Percentiles rank a stretch among this genome's conserved stretches.
phyloP scores from a whole-genome alignment of 2,888 invertebrate species.

The Ochropleura leucogaster region DNA sequence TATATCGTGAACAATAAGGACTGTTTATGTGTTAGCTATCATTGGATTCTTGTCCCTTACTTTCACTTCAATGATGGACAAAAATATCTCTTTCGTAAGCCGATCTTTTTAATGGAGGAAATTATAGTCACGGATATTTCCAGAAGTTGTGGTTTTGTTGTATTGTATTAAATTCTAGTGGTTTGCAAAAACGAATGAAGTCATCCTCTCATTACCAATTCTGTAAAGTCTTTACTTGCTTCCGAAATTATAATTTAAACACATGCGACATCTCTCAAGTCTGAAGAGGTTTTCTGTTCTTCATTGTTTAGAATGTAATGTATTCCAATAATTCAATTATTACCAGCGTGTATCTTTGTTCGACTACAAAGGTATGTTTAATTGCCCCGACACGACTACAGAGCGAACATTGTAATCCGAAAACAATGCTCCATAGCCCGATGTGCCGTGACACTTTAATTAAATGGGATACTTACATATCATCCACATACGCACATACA shows the following conservation, averaged over 20 bases:
- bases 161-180: not conserved
- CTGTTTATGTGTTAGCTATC: slow-evolving; percentile 24
- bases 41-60: slow-evolving; percentile 22
- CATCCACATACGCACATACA: slow-evolving; percentile 18
- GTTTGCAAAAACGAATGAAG: not conserved
- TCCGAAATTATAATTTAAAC: not conserved
- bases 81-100: slow-evolving; percentile 37
- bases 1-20: slow-evolving; percentile 35
- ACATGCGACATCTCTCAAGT: not conserved
- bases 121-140: slow-evolving; percentile 6
- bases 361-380: slow-evolving; percentile 45
- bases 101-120: slow-evolving; percentile 12
- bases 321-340: slow-evolving; percentile 12
- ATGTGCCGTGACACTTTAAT: slow-evolving; percentile 39
- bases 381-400: slow-evolving; percentile 43
- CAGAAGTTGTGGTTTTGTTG: not conserved
- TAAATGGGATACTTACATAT: slow-evolving; percentile 21
- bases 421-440: slow-evolving; percentile 47
- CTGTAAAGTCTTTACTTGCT: not conserved
- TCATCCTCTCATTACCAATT: slow-evolving; percentile 3
- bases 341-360: slow-evolving; percentile 41
- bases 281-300: not conserved
- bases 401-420: slow-evolving; percentile 39
- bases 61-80: slow-evolving; percentile 47
- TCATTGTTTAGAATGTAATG: slow-evolving; percentile 20